Conservation (phyloP, 2,113 vertebrate species). For the Sialia sialis region DNA sequence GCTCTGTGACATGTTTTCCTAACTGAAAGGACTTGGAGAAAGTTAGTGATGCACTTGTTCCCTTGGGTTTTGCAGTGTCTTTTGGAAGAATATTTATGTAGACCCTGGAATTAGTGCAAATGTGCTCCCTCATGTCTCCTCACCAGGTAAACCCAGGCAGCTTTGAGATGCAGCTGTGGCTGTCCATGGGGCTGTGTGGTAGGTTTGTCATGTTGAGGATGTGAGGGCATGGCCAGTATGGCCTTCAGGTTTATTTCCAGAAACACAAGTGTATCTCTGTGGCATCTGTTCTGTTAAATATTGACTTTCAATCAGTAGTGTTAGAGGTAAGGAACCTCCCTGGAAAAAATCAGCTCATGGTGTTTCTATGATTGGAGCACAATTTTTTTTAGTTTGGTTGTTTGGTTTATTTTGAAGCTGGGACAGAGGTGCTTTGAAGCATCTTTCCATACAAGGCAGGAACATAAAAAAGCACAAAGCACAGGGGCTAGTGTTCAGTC, state of each 20-base stretch:
- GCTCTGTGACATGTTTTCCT: neutral
- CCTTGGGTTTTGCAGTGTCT: constrained; percentile 73
- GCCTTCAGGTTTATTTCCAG: neutral
- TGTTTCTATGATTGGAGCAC: neutral
- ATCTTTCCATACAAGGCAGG: neutral
- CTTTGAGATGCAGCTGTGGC: neutral
- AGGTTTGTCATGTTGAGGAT: neutral
- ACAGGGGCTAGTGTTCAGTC: neutral
- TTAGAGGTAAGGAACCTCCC: neutral
- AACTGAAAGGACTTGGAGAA: neutral
- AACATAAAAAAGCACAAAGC: neutral
- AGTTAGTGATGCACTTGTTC: constrained; percentile 36
- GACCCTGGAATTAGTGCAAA: constrained; percentile 51
- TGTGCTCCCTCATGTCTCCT: neutral
- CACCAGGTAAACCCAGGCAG: neutral
- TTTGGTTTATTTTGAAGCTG: neutral
- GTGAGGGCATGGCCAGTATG: neutral
- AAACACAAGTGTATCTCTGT: neutral
- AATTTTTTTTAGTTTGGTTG: neutral
- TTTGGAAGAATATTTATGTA: constrained; percentile 73
- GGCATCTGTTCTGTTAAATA: constrained; percentile 4
- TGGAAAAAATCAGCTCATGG: neutral
- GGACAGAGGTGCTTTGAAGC: neutral
- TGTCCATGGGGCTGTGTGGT: neutral
- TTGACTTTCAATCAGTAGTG: neutral